Evolutionary conservation across 2,888 invertebrate species (phyloP), one percentile per base, ranked within the genome.

Genomic region (Sesia bembeciformis): DNA sequence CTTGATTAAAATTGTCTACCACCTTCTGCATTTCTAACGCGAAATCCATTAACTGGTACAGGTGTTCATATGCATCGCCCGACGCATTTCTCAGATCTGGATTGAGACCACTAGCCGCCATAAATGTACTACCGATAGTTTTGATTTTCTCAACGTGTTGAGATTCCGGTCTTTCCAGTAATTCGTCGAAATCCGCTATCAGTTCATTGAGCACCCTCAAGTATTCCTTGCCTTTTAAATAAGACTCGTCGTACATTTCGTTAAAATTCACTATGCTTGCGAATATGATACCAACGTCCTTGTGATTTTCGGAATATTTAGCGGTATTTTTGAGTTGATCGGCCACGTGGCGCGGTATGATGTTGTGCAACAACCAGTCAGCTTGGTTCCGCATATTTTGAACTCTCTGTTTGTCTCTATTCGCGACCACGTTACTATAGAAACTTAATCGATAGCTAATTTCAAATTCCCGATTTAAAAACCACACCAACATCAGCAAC

Each of bases 241-340:
- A 99, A 52, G 97, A 96, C 77, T 99, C 98, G 76, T 99, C 98
- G 77, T 99, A 99, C 92, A 99, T 95, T 82, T 98, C 98, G 72
- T 97, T 97, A 78, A 98, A 99, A 81, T 99, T 99, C 0, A 97
- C 95, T 65, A 99, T 97, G 68, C 96, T 97, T 4, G 98, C 98
- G 76, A 99, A 99, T 68, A 99, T 95, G 8, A 99, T 97, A 0
- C 95, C 98, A 0, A 96, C 96, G 66, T 96, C 93, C 75, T 94
- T 95, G 79, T 98, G 97, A 76, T 98, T 98, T 76, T 97, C 96
- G 0, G 97, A 98, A 88, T 98, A 98, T 74, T 95, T 95, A 6
- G 97, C 96, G 40, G 97, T 96, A 60, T 95, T 95, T 79, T 98
- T 98, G 55, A 98, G 87, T 72, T 96, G 95, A 66, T 98, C 97